Evolutionary conservation across 2,888 invertebrate species (phyloP).

Genomic region (Pollenia amentaria): DNA sequence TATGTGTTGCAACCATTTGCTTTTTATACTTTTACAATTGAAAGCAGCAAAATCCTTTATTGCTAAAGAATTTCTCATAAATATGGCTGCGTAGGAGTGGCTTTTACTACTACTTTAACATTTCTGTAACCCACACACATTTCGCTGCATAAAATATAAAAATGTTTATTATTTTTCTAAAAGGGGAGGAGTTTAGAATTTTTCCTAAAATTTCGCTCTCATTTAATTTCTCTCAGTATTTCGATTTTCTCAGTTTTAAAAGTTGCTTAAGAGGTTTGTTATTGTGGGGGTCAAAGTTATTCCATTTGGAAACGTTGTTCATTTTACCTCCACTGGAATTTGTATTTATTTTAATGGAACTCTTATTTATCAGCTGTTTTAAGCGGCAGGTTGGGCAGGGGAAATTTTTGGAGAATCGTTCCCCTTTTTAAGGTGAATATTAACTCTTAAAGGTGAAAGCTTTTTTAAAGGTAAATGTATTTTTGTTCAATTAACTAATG

Average conservation of each 20-base stretch:
- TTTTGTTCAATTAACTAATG: neutral
- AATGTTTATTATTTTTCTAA: conserved; percentile 12
- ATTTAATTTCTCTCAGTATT: neutral
- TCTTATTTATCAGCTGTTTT: conserved; percentile 58
- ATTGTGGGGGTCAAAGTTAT: neutral
- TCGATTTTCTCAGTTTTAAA: neutral
- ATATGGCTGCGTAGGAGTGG: conserved; percentile 85
- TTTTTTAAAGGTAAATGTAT: neutral
- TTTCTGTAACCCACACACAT: conserved; percentile 55
- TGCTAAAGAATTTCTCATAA: conserved; percentile 77
- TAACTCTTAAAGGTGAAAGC: neutral
- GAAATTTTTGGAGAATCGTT: neutral
- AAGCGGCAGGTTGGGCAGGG: neutral
- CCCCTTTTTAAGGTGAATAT: neutral
- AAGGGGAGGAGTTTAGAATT: conserved; percentile 55
- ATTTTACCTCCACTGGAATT: conserved; percentile 48
- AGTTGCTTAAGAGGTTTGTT: neutral
- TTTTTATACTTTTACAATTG: conserved; percentile 67
- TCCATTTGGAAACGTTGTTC: conserved; percentile 18
- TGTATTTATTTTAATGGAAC: conserved; percentile 12
- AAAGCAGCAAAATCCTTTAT: conserved; percentile 6
- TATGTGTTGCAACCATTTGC: conserved; percentile 66
- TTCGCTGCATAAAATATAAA: neutral
- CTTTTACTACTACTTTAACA: conserved; percentile 72
- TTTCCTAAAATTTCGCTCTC: conserved; percentile 17